Evolutionary conservation across 2,888 invertebrate genomes (phyloP), one percentile per base, ranked within the genome.

Genomic region (Leucania comma): DNA sequence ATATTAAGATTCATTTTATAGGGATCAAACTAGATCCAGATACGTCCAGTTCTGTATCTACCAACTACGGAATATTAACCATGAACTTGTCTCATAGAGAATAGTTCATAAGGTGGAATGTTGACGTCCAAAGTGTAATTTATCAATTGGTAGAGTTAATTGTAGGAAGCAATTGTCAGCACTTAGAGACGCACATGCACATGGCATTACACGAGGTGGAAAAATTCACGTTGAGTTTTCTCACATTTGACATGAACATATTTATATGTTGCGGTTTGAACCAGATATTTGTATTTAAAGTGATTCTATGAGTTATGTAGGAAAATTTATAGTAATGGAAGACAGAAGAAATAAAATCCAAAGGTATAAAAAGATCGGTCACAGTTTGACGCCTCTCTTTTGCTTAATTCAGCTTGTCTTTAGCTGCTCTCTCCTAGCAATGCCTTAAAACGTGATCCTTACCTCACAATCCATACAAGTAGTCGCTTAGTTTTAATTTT

Each of bases 101-200:
- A 56, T 12, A 72, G 51, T 54, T 67, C 38, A 61, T 35, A 29
- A 73, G 67, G 69, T 81, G 68, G 54, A 68, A 48, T 71, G 29
- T 66, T 78, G 78, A 84, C 72, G 82, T 82, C 12, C 71, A 57
- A 60, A 72, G 71, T 68, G 63, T 69, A 82, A 82, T 82, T 82
- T 75, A 54, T 72, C 75, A 75, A 72, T 80, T 80, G 75, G n/a
- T 48, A 12, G 48, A 64, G 68, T 60, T 74, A 78, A 81, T 81
- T 68, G 75, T 64, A 68, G 78, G 72, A 56, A 72, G 53, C 81
- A 80, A 83, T 83, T 83, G 83, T 17, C 69, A 60, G 70, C 66
- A 72, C 53, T 65, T 70, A 64, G 26, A 62, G 12, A 58, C 20
- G 65, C 82, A 70, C 77, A 73, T 72, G 59, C 51, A 24, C 78